phyloP scores from a whole-genome alignment of 2,113 vertebrate genomes.

The Poeciliopsis prolifica region DNA sequence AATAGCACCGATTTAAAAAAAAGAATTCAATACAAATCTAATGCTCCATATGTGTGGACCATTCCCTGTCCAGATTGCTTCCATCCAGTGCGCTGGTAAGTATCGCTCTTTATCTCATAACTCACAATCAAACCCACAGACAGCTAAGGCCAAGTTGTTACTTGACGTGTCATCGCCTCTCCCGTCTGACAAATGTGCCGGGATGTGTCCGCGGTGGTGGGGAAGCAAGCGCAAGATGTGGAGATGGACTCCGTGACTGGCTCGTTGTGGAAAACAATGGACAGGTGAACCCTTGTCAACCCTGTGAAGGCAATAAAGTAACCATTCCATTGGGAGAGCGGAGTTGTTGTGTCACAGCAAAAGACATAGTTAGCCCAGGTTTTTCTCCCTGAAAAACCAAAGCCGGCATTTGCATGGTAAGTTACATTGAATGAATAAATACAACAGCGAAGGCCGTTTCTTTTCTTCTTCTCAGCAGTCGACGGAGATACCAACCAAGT shows the following conservation, averaged over 20 bases:
- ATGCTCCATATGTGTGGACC: neutral
- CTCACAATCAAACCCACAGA: constrained; percentile 63
- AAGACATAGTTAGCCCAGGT: constrained; percentile 5
- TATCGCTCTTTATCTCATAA: constrained; percentile 66
- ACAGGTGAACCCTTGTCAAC: constrained; percentile 58
- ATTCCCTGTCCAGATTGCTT: neutral
- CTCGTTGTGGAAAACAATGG: constrained; percentile 73
- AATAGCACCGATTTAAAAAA: constrained; percentile 24
- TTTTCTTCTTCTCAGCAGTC: constrained; percentile 34
- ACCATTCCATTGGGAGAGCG: constrained; percentile 58
- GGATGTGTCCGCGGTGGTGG: constrained; percentile 49
- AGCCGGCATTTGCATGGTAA: constrained; percentile 47
- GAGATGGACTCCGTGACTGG: constrained; percentile 62
- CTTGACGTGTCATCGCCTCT: constrained; percentile 59
- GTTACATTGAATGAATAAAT: constrained; percentile 30
- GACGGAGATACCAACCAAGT: constrained; percentile 64
- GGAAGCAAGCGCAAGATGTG: constrained; percentile 48
- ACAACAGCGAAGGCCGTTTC: constrained; percentile 32
- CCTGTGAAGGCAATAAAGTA: constrained; percentile 61
- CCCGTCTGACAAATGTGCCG: constrained; percentile 65
- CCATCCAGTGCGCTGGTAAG: constrained; percentile 27
- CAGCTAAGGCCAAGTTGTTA: constrained; percentile 63
- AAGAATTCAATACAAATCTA: neutral
- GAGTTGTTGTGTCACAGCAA: constrained; percentile 22
- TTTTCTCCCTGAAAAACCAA: constrained; percentile 54